Evolutionary conservation across 1,140 invertebrate species (phyloP), one percentile per base, ranked within the genome.

Genomic region (Lepeophtheirus salmonis): DNA sequence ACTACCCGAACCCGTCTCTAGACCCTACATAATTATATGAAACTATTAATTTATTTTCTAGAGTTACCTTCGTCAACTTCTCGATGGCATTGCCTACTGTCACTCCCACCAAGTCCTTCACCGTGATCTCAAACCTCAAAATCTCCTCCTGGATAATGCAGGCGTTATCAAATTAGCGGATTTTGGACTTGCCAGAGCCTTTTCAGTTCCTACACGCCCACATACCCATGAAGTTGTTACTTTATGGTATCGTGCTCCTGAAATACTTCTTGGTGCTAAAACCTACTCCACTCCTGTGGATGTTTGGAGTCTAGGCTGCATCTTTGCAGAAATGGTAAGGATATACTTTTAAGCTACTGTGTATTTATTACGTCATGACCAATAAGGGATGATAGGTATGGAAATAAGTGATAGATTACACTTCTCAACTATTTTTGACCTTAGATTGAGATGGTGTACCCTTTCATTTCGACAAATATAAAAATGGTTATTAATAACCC

Each of bases 171-270:
- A 92, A 74, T 69, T 94, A 50, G 88, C 87, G 1, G 89, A 94
- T 75, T 92, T 94, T 74, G 89, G 89, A 22, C 72, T 91, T 48
- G 86, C 86, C 1, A 74, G 89, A 61, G 79, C 81, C 3, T 89
- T 90, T 71, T 80, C 79, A 48, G 72, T 92, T 21, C 89, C 89
- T 4, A 78, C 89, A 61, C 75, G 84, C 50, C 80, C 80, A 2
- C 92, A 89, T 67, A 92, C 89, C 0, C 88, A 92, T 71, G 89
- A 95, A 75, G 90, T 97, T 6, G 83, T 97, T 0, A 97, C 92
- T 3, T 75, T 97, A 50, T 97, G 91, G 91, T 97, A 97, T 73
- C 76, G 91, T 65, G 86, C 92, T 3, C 92, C 92, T 2, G 92
- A 97, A 75, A 86, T 97, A 66, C 74, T 97, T 50, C 73, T 97